phyloP scores from a whole-genome alignment of 92 coral and sea anemone species.

The Blastomussa wellsi region DNA sequence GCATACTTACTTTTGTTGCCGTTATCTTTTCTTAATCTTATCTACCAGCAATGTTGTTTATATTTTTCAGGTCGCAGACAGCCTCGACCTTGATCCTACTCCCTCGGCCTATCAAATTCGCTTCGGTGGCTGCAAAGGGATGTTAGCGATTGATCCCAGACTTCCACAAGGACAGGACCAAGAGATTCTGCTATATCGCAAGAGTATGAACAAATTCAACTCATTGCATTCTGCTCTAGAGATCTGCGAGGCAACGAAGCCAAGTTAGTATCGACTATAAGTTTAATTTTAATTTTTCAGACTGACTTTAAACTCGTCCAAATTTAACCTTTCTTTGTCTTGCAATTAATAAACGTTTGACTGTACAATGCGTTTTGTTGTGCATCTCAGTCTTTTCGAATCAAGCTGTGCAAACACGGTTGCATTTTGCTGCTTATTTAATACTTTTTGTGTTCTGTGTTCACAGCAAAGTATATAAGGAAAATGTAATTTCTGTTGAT shows the following conservation, averaged over 20 bases:
- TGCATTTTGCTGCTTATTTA: too few relatives aligned
- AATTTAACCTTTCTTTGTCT: background rate
- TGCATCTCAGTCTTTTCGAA: too few relatives aligned
- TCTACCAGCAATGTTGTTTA: background rate
- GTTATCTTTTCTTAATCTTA: too few relatives aligned
- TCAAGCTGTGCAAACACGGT: too few relatives aligned
- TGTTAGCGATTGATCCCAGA: constrained; percentile 82
- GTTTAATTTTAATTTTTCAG: constrained; percentile 32
- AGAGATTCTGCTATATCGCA: constrained; percentile 71
- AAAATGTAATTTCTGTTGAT: too few relatives aligned
- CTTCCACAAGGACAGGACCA: constrained; percentile 59
- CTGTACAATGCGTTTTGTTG: too few relatives aligned
- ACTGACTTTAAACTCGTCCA: constrained; percentile 17
- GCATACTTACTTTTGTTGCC: too few relatives aligned
- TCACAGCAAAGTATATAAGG: too few relatives aligned
- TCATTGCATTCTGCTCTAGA: constrained; percentile 79
- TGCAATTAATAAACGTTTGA: too few relatives aligned
- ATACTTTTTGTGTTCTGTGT: too few relatives aligned
- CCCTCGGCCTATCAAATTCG: constrained; percentile 96
- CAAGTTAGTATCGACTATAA: constrained; percentile 45
- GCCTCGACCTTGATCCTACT: constrained; percentile 61
- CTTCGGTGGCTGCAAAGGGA: constrained; percentile 91
- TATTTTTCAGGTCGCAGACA: constrained; percentile 64
- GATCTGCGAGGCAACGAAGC: constrained; percentile 75
- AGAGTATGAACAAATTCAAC: constrained; percentile 86